phyloP scores from a whole-genome alignment of 2,888 invertebrate species.

The Caenorhabditis afra region DNA sequence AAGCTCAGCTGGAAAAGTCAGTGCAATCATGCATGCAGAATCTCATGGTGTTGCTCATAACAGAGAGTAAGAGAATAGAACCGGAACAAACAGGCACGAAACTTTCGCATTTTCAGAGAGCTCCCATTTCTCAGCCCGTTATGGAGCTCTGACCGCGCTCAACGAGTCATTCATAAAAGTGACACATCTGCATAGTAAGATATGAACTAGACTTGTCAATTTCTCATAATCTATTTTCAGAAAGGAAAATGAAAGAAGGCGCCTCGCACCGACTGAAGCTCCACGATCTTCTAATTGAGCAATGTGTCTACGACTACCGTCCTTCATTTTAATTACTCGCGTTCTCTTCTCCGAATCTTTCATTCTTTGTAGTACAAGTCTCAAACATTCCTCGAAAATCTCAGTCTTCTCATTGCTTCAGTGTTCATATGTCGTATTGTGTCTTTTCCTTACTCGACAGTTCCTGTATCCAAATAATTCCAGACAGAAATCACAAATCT shows the following conservation, averaged over 20 bases:
- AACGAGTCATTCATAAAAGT: slow-evolving; percentile 46
- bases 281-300: slow-evolving; percentile 48
- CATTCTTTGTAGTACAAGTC: neutral
- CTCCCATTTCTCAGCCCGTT: slow-evolving; percentile 31
- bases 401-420: neutral
- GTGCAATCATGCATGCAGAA: slow-evolving; percentile 34
- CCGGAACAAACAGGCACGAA: neutral
- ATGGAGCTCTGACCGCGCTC: slow-evolving; percentile 39
- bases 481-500: no score
- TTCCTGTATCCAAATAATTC: no score
- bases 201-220: neutral
- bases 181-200: slow-evolving; percentile 34
- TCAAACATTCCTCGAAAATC: neutral
- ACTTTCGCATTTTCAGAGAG: slow-evolving; percentile 29
- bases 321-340: neutral
- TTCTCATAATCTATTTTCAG: slow-evolving; percentile 28
- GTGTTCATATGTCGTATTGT: no score
- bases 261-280: slow-evolving; percentile 35
- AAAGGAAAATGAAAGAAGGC: slow-evolving; percentile 45
- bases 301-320: slow-evolving; percentile 44
- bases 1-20: slow-evolving; percentile 20
- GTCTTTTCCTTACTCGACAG: no score
- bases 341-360: neutral
- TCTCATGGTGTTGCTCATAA: slow-evolving; percentile 30
- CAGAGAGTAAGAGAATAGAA: slow-evolving; percentile 10